Evolutionary conservation across 2,888 invertebrate species (phyloP), one percentile per base, ranked within the genome.

Genomic region (Tryphoninae sp.): DNA sequence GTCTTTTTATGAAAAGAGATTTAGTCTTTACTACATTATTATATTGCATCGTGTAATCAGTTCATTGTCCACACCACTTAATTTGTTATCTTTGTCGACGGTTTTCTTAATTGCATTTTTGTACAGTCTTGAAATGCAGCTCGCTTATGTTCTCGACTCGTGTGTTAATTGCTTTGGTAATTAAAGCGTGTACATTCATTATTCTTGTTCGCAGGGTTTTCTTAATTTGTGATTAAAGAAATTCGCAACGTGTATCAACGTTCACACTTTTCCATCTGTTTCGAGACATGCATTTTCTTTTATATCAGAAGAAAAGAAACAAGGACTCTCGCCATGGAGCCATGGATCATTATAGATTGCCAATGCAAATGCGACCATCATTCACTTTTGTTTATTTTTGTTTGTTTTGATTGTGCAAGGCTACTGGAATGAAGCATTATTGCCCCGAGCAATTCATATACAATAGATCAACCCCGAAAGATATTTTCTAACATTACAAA

Each of bases 21-120:
- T 45, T 16, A 71, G 62, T 78, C 69, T 59, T 71, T 78, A 81
- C 78, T 81, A 78, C 55, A 75, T 65, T 8, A 19, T 40, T 69
- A 78, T 78, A 78, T 73, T 62, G 68, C 68, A n/a, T 67, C 26
- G 67, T 75, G 58, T 74, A 55, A 55, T 58, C 65, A 26, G 67
- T 59, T 45, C 45, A 49, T 59, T 69, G 55, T 33, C 33, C 33
- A 33, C 61, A 68, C 59, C 11, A 22, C 9, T 58, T 58, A 61
- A 51, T 62, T 62, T 22, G n/a, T 76, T 51, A 55, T 13, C 65
- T 72, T 59, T n/a, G 65, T 71, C 58, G 16, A 71, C 69, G n/a
- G 33, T 11, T 58, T 58, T 19, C 33, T 7, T 16, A 65, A 22
- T 23, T 9, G 13, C 45, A 55, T 42, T 55, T 55, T 16, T 58